Base-by-base conservation (phyloP, 2,797 vertebrate species). In the Chaunax sp. region DNA sequence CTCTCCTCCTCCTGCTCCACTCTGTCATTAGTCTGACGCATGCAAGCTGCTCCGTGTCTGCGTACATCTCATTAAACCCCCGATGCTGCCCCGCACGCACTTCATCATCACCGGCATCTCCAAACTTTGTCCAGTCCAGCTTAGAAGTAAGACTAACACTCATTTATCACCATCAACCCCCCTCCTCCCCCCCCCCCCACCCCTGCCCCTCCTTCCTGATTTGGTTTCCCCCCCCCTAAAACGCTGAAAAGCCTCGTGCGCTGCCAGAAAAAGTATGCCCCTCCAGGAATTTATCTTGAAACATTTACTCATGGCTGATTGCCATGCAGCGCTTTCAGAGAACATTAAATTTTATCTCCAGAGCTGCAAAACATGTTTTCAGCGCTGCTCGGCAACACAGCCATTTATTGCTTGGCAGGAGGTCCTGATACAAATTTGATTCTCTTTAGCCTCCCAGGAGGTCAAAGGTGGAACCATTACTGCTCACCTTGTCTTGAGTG, bases 261-360 rank as follows among this genome's bases (percentile, higher is more conserved):
- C 62, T 58, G 72, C 67, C 75, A 87, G 72, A 63, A 59, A 58
- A 60, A 78, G 18, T 75, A 9, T 33, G 15, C 69, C 82, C 82
- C 84, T 82, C 58, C 59, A 88, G 82, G 81, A 87, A 81, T 89
- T 71, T 77, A 41, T 87, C 78, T 70, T 81, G 81, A 79, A 88
- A 77, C 85, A 80, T 85, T 77, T 75, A 72, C 77, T 81, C 76
- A 44, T 80, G 82, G 81, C 79, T 70, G 80, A 49, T 78, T 74
- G 80, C 81, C 81, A 9, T 58, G 77, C 76, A 51, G 52, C 26
- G 35, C 72, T 55, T 41, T 73, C 55, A 54, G 44, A 69, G 43
- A 85, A 78, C 80, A 75, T 81, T 40, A 51, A 16, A 69, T 81
- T 78, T 63, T 49, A 72, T 82, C 74, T 76, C 67, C 71, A 7